Percentiles rank a stretch among this genome's conserved stretches.
Conservation (phyloP, 2,797 vertebrate genomes). For the Australoheros facetus region DNA sequence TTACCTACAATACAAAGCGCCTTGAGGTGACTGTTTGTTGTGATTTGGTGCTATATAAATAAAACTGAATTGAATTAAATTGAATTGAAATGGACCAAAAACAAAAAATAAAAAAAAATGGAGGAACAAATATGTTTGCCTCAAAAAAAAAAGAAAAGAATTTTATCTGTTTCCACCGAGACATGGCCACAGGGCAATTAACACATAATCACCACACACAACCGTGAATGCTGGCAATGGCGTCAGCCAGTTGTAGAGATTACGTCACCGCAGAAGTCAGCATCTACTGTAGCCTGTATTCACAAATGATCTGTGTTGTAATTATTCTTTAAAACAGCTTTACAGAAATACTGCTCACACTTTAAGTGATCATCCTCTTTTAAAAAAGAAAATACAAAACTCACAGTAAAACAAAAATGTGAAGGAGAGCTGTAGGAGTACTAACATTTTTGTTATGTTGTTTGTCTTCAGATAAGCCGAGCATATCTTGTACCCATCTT, state of each 20-base stretch:
- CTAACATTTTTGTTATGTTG: fast-evolving
- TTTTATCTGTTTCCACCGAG: too few relatives aligned
- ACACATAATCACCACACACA: neutral
- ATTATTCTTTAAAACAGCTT: neutral
- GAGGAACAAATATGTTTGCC: too few relatives aligned
- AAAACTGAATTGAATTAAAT: too few relatives aligned
- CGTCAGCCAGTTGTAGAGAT: neutral
- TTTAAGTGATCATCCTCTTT: neutral
- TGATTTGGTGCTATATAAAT: too few relatives aligned
- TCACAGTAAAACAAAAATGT: neutral
- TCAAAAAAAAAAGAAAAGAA: too few relatives aligned
- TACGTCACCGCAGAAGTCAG: too few relatives aligned
- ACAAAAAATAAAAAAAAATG: neutral
- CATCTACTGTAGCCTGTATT: neutral
- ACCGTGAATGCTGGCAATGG: neutral
- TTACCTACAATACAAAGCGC: too few relatives aligned
- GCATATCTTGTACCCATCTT: neutral
- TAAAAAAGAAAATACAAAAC: neutral
- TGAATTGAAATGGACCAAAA: too few relatives aligned
- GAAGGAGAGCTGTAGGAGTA: neutral
- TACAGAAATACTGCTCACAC: neutral
- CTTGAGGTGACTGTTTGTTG: too few relatives aligned
- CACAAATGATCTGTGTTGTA: neutral
- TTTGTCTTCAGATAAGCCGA: neutral
- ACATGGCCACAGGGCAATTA: neutral